These are phyloP conservation scores for Melanotaenia trifasciata DNA, from an alignment of 2,797 vertebrate genomes.

Conservation along the genomic window DNA sequence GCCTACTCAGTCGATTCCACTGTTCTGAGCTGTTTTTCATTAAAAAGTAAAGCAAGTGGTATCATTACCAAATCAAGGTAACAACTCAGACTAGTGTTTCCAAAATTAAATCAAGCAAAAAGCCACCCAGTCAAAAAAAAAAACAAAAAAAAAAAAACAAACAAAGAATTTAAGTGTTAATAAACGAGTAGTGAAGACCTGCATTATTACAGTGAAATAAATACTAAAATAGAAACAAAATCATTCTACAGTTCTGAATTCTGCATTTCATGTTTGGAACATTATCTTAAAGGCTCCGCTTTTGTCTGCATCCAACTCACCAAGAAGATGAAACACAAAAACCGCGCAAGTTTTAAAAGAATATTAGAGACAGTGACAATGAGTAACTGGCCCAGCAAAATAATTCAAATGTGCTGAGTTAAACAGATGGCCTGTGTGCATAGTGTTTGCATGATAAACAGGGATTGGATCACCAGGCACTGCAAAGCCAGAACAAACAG, in stretches of 20 bases:
- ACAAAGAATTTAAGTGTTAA: background rate
- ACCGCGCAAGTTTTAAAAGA: conserved; percentile 38
- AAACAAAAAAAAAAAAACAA: background rate
- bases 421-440: conserved; percentile 57
- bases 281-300: conserved; percentile 15
- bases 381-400: conserved; percentile 31
- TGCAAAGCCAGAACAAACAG: conserved; percentile 51
- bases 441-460: conserved; percentile 60
- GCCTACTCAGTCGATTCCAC: conserved; percentile 10
- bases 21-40: conserved; percentile 1
- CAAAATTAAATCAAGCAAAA: conserved; percentile 5
- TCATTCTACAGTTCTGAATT: background rate
- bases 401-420: conserved; percentile 43
- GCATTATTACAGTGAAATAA: background rate
- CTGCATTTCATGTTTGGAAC: conserved; percentile 9
- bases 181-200: background rate
- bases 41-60: conserved; percentile 11
- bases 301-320: conserved; percentile 4
- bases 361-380: conserved; percentile 27
- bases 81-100: background rate
- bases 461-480: conserved; percentile 20
- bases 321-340: conserved; percentile 24
- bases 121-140: background rate
- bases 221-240: conserved; percentile 7
- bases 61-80: conserved; percentile 18